phyloP scores from a whole-genome alignment of 2,888 invertebrate species.

The Dasysyrphus tricinctus region DNA sequence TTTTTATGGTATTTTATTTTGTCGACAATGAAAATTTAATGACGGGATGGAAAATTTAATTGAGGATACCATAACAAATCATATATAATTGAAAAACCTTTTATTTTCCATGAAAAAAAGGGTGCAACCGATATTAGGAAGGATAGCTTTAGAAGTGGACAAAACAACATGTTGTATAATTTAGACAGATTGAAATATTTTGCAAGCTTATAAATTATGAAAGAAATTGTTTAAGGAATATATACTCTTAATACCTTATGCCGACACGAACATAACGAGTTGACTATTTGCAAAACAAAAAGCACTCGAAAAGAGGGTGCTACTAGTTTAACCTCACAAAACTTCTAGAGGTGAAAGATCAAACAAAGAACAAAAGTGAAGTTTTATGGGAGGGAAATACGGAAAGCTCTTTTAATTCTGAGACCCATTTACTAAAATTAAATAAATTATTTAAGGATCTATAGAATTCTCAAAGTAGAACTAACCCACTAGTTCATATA shows the following conservation, averaged over 20 bases:
- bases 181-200: slow-evolving; percentile 2
- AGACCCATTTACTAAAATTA: too few relatives aligned
- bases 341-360: too few relatives aligned
- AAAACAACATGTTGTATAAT: slow-evolving; percentile 5
- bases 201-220: neutral
- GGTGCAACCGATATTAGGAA: neutral
- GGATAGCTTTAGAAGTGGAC: neutral
- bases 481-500: too few relatives aligned
- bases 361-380: too few relatives aligned
- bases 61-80: slow-evolving; percentile 8
- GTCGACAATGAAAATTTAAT: neutral
- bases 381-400: too few relatives aligned
- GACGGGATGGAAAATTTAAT: neutral
- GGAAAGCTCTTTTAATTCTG: too few relatives aligned
- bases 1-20: slow-evolving; percentile 9
- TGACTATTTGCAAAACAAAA: neutral
- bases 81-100: slow-evolving; percentile 7
- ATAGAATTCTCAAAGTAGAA: too few relatives aligned
- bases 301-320: neutral
- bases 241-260: neutral
- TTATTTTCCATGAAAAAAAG: neutral
- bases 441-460: too few relatives aligned
- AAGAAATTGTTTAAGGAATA: neutral
- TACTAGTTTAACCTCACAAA: neutral
- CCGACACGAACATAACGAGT: neutral